phyloP scores from a whole-genome alignment of 2,113 vertebrate species.

The Amblyornis subalaris region DNA sequence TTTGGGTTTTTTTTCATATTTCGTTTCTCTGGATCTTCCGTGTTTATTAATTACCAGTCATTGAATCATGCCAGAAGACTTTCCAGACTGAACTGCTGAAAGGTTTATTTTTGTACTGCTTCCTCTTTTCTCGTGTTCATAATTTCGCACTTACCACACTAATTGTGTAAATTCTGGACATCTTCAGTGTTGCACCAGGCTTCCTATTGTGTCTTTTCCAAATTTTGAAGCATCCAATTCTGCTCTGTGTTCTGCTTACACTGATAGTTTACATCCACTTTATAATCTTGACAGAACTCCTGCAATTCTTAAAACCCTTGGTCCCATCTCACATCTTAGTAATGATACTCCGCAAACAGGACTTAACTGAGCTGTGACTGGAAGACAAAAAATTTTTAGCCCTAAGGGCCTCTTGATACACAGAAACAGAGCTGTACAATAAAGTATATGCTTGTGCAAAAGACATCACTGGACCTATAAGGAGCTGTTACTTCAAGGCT shows the following conservation, averaged over 20 bases:
- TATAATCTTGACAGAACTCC: not conserved
- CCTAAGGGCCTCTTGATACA: not conserved
- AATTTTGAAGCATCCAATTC: not conserved
- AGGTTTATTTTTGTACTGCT: not conserved
- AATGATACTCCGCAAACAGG: not conserved
- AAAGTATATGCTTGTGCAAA: not conserved
- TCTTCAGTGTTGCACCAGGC: not conserved
- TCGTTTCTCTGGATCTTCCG: not conserved
- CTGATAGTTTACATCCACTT: not conserved
- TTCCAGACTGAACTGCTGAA: not conserved
- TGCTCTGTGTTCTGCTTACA: not conserved
- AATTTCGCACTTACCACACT: not conserved
- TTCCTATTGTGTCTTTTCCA: not conserved
- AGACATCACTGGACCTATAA: not conserved
- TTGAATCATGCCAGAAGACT: not conserved
- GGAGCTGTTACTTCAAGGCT: not conserved
- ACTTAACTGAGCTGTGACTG: not conserved
- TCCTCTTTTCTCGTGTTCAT: not conserved
- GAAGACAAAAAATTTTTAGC: not conserved
- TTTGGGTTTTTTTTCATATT: not conserved
- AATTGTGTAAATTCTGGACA: not conserved
- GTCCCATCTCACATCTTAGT: not conserved
- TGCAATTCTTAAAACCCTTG: not conserved
- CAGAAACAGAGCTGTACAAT: not conserved
- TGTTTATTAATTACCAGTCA: not conserved